These are phyloP conservation scores for Xyrauchen texanus DNA, from an alignment of 2,113 vertebrate species.

Conservation along the genomic window DNA sequence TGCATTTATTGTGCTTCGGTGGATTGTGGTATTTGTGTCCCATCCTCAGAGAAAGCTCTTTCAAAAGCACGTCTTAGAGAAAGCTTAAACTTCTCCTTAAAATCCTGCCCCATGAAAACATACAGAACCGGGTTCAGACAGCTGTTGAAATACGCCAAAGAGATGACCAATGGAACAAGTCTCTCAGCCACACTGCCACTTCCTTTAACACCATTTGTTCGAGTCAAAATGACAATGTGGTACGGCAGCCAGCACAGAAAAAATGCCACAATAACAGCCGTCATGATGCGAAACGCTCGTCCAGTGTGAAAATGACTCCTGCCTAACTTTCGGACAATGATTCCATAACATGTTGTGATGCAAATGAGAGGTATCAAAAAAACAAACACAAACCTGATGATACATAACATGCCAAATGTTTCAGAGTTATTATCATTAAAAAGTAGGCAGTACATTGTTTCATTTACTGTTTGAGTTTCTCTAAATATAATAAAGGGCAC, in stretches of 20 bases:
- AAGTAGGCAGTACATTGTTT: constrained; percentile 8
- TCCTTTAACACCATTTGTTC: constrained; percentile 17
- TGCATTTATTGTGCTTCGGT: background rate
- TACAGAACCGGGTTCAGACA: too few species aligned
- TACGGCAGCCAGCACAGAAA: constrained; percentile 81
- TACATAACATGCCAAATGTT: background rate
- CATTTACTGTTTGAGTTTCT: background rate
- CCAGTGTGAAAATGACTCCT: constrained; percentile 13
- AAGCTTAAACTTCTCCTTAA: too few species aligned
- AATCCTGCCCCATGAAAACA: too few species aligned
- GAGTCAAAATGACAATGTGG: constrained; percentile 68
- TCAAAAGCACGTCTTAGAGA: constrained; percentile 57
- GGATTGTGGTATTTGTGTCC: constrained; percentile 24
- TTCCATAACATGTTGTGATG: too few species aligned
- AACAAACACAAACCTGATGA: constrained; percentile 68
- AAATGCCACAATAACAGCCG: constrained; percentile 67
- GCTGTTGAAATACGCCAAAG: constrained; percentile 69
- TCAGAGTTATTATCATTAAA: background rate
- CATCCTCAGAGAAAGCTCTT: constrained; percentile 72
- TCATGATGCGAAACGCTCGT: constrained; percentile 65
- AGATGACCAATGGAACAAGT: constrained; percentile 67
- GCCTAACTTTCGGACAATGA: too few species aligned
- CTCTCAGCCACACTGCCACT: background rate
- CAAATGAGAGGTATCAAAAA: constrained; percentile 70
- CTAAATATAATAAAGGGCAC: constrained; percentile 4